Evolutionary conservation across 2,113 vertebrate genomes (phyloP).

Genomic region (Orycteropus afer): DNA sequence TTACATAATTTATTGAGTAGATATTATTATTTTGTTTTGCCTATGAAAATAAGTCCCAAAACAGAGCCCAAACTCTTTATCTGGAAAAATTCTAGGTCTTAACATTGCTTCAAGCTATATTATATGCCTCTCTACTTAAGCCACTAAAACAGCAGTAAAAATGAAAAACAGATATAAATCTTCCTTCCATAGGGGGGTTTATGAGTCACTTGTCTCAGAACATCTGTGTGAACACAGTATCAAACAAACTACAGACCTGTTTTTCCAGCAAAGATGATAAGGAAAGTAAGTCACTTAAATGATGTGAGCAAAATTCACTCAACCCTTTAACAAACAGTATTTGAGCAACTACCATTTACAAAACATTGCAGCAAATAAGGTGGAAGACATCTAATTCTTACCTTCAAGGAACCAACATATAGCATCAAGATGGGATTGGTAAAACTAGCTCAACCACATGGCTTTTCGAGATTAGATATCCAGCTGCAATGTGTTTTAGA

Average conservation of each 20-base stretch:
- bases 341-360: neutral
- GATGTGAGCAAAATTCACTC: neutral
- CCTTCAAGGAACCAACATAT: neutral
- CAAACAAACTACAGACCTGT: neutral
- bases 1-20: slow-evolving; percentile 6
- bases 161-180: slow-evolving; percentile 38
- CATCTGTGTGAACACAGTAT: slow-evolving; percentile 1
- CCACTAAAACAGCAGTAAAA: slow-evolving; percentile 1
- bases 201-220: neutral
- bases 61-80: neutral
- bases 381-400: neutral
- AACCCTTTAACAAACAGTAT: neutral
- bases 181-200: neutral
- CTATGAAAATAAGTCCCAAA: neutral
- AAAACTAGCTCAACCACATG: neutral
- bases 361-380: neutral
- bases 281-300: neutral
- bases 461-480: neutral
- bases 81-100: neutral
- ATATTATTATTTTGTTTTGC: slow-evolving; percentile 28
- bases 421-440: neutral
- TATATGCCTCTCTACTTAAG: neutral
- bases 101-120: neutral
- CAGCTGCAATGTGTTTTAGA: neutral
- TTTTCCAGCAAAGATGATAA: slow-evolving; percentile 31